These are phyloP conservation scores for Agapornis roseicollis DNA, from an alignment of 2,113 vertebrate species.

Conservation along the genomic window DNA sequence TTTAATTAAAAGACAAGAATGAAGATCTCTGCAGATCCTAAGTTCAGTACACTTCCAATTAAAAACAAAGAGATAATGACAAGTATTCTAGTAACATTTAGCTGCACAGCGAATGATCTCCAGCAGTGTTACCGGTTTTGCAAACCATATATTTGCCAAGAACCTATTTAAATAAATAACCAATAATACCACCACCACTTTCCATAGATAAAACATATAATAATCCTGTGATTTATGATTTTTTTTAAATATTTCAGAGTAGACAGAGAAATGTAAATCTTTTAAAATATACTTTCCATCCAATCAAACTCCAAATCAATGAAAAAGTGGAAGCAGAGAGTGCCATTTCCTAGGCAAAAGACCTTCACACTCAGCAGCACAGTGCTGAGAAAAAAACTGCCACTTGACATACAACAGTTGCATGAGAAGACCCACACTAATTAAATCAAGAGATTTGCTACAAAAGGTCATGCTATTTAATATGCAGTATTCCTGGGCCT, in stretches of 20 bases:
- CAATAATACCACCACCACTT: not conserved
- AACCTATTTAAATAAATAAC: not conserved
- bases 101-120: not conserved
- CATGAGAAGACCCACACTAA: not conserved
- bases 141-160: not conserved
- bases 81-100: not conserved
- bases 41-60: not conserved
- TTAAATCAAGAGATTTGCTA: conserved; percentile 4
- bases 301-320: not conserved
- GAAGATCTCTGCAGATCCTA: not conserved
- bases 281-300: not conserved
- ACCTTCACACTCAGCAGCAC: not conserved
- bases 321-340: not conserved
- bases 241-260: not conserved
- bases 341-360: not conserved
- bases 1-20: not conserved
- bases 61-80: not conserved
- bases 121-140: not conserved
- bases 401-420: conserved; percentile 31
- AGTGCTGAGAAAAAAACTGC: not conserved
- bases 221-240: not conserved
- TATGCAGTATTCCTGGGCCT: not conserved
- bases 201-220: not conserved
- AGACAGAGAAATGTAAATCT: not conserved
- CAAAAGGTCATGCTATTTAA: conserved; percentile 21